Conservation (phyloP, 2,888 invertebrate genomes). For the Zygogramma bicolorata region DNA sequence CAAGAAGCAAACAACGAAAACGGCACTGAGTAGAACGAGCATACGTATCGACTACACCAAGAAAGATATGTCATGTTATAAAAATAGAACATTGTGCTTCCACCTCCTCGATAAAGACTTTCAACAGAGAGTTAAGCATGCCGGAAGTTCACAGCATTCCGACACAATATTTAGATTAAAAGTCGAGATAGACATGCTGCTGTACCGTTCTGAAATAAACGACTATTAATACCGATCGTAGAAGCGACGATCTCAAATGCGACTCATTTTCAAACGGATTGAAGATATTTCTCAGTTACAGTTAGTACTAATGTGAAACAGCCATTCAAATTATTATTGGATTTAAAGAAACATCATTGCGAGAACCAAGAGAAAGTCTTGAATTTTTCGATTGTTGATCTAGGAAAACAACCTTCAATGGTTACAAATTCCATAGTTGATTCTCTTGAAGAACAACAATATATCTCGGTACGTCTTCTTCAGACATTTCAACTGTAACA, state of each 20-base stretch:
- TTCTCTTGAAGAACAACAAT: too few relatives aligned
- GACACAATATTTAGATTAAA: conserved; percentile 51
- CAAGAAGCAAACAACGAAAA: background rate
- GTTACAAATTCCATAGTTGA: too few relatives aligned
- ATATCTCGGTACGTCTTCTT: too few relatives aligned
- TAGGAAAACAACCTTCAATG: too few relatives aligned
- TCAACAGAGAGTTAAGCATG: conserved; percentile 51
- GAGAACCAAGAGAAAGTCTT: too few relatives aligned
- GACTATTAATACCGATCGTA: conserved; percentile 45
- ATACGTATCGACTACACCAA: background rate
- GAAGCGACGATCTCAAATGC: conserved; percentile 30
- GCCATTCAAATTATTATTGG: too few relatives aligned
- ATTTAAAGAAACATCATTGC: too few relatives aligned
- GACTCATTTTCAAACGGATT: conserved; percentile 33
- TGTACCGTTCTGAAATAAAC: conserved; percentile 47
- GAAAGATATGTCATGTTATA: conserved; percentile 29
- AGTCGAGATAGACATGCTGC: conserved; percentile 40
- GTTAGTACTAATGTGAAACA: background rate
- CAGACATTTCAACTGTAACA: too few relatives aligned
- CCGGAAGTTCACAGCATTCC: conserved; percentile 54
- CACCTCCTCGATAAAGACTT: conserved; percentile 51
- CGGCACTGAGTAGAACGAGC: background rate
- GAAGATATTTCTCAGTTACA: conserved; percentile 33
- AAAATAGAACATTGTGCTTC: conserved; percentile 31
- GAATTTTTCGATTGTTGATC: too few relatives aligned